These are phyloP conservation scores for Melipona bicolor DNA, from an alignment of 2,888 invertebrate genomes.

Conservation along the genomic window DNA sequence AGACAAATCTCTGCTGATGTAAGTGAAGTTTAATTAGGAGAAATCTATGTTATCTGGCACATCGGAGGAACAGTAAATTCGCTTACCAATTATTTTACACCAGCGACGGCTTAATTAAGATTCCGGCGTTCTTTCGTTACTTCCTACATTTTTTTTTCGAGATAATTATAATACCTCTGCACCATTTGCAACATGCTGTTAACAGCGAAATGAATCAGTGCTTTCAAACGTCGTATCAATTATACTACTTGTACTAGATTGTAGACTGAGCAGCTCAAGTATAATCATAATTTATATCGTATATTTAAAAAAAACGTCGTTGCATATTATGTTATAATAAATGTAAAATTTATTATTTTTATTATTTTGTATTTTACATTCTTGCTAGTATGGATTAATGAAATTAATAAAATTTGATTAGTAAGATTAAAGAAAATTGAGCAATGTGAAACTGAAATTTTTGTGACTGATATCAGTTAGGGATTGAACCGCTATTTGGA, in stretches of 20 bases:
- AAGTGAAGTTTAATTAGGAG: conserved; percentile 24
- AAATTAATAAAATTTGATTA: too few species aligned
- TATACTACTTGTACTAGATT: not conserved
- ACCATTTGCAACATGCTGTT: not conserved
- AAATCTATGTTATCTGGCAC: conserved; percentile 16
- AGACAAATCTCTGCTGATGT: not conserved
- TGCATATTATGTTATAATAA: too few species aligned
- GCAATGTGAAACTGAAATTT: too few species aligned
- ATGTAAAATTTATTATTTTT: too few species aligned
- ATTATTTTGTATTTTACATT: too few species aligned
- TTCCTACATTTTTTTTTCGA: conserved; percentile 3
- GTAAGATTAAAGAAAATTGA: too few species aligned
- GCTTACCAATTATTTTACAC: conserved; percentile 23
- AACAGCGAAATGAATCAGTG: conserved; percentile 13
- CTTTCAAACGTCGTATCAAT: not conserved
- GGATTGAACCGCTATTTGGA: too few species aligned
- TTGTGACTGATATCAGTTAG: too few species aligned
- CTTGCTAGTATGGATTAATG: too few species aligned
- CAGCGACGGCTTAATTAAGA: conserved; percentile 28
- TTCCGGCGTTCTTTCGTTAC: not conserved
- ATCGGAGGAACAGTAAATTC: conserved; percentile 19
- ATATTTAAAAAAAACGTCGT: too few species aligned
- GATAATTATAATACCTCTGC: not conserved
- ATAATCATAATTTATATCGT: too few species aligned
- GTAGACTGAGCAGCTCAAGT: too few species aligned